Evolutionary conservation across 2,888 invertebrate species (phyloP), one percentile per base, ranked within the genome.

Genomic region (Hololepta plana): DNA sequence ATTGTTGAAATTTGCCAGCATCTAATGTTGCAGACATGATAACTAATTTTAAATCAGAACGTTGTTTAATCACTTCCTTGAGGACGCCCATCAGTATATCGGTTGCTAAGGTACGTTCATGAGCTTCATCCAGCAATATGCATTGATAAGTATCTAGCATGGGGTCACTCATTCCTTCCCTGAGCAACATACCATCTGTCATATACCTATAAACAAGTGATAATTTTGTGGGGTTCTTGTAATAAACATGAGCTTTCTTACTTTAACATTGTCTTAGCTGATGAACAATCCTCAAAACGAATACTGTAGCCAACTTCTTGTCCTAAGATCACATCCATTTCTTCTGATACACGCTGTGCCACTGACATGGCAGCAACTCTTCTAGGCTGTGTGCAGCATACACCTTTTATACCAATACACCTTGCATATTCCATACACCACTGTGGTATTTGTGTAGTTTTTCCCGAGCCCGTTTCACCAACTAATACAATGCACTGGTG

Each of bases 361-460:
- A 99, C 98, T 0, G 91, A 91, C 96, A 99, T 99, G 4, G 98
- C 98, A 1, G 98, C 98, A 27, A 99, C 98, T 60, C 98, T 60
- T 38, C 96, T 69, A 0, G 90, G 95, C 50, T 93, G 93, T 0
- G 98, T 98, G 53, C 96, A 98, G 4, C 93, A 90, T 0, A 96
- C 95, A 3, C 72, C 79, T 47, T 76, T 77, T 36, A 60, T 63
- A 1, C 75, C 74, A 28, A 64, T 54, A 1, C 65, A 56, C 15
- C 64, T 49, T 0, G 80, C 70, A 53, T 70, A 77, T 38, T 81
- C 79, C 1, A 80, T 77, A 46, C 81, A 81, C 87, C 90, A 91
- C 57, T 90, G 98, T 1, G 98, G 98, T 43, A 98, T 98, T 60
- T 95, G 98, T 7, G 98, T 98, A 0, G 98, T 98, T 61, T 99